phyloP scores from a whole-genome alignment of 2,113 vertebrate species.

The Rhynchomys soricoides region DNA sequence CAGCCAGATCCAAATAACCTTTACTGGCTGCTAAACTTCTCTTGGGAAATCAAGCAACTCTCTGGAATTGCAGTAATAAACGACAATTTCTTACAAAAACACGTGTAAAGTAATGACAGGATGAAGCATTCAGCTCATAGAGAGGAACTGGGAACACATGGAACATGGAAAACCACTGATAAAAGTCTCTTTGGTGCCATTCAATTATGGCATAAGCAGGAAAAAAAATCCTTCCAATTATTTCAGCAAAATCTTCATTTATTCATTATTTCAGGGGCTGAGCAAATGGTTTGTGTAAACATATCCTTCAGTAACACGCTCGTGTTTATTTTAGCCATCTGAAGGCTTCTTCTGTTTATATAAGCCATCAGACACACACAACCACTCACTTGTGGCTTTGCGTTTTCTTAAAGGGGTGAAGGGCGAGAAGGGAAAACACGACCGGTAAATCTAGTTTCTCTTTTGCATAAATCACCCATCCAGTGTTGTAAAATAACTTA shows the following conservation, averaged over 20 bases:
- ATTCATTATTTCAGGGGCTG: constrained; percentile 75
- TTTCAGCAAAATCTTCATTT: constrained; percentile 71
- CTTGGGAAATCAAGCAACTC: constrained; percentile 81
- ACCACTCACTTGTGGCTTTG: constrained; percentile 75
- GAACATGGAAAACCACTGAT: constrained; percentile 69
- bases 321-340: constrained; percentile 78
- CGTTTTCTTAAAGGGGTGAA: constrained; percentile 68
- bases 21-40: constrained; percentile 81
- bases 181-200: constrained; percentile 64
- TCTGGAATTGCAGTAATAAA: constrained; percentile 81
- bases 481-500: constrained; percentile 74
- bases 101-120: constrained; percentile 79
- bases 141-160: constrained; percentile 78
- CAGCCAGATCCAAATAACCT: constrained; percentile 74
- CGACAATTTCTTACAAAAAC: constrained; percentile 83
- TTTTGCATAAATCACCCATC: constrained; percentile 62
- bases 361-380: constrained; percentile 73
- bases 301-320: constrained; percentile 77
- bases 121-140: constrained; percentile 75
- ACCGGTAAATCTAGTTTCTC: constrained; percentile 68
- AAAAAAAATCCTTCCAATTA: constrained; percentile 76
- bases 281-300: constrained; percentile 79
- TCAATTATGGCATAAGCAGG: constrained; percentile 61
- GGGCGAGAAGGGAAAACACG: constrained; percentile 58
- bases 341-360: constrained; percentile 80